Percentiles rank a stretch among this genome's conserved stretches.
phyloP scores from a whole-genome alignment of 2,797 vertebrate genomes.

The Merluccius polli region DNA sequence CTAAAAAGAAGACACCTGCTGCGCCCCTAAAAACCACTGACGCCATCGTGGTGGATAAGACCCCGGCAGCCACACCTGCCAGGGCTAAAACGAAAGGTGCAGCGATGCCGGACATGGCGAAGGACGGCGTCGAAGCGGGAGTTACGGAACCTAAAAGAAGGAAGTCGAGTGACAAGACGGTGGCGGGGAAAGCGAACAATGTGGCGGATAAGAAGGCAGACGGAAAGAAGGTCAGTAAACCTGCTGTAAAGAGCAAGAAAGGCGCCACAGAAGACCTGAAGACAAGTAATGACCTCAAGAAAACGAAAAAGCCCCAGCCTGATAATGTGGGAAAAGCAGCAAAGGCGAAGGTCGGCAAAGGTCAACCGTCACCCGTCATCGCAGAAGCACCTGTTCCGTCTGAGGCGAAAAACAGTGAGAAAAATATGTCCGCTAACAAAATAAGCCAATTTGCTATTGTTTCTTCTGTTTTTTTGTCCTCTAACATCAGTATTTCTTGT shows the following conservation, averaged over 20 bases:
- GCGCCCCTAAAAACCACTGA: not conserved
- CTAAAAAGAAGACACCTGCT: slow-evolving; percentile 21
- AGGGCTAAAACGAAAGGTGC: slow-evolving; percentile 18
- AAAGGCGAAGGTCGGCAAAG: not conserved
- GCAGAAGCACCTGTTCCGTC: not conserved
- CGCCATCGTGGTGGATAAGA: not conserved
- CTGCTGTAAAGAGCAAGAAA: slow-evolving; percentile 8
- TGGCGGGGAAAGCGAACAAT: slow-evolving; percentile 8
- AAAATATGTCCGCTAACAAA: not conserved
- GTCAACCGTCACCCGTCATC: not conserved
- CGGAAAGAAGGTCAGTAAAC: slow-evolving; percentile 21
- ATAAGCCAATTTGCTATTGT: not conserved
- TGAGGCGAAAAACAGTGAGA: not conserved
- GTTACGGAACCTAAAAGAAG: slow-evolving; percentile 48
- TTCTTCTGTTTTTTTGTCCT: not conserved
- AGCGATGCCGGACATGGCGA: slow-evolving; percentile 23
- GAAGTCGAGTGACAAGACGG: slow-evolving; percentile 18
- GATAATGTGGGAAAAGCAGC: slow-evolving; percentile 4
- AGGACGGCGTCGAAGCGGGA: slow-evolving; percentile 42
- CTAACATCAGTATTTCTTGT: not conserved
- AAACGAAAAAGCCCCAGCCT: slow-evolving; percentile 27
- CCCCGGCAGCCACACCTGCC: not conserved
- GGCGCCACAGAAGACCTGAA: not conserved
- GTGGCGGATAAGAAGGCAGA: not conserved
- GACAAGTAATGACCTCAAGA: slow-evolving; percentile 6